Evolutionary conservation across 2,888 invertebrate genomes (phyloP), one percentile per base, ranked within the genome.

Genomic region (Abrostola tripartita): DNA sequence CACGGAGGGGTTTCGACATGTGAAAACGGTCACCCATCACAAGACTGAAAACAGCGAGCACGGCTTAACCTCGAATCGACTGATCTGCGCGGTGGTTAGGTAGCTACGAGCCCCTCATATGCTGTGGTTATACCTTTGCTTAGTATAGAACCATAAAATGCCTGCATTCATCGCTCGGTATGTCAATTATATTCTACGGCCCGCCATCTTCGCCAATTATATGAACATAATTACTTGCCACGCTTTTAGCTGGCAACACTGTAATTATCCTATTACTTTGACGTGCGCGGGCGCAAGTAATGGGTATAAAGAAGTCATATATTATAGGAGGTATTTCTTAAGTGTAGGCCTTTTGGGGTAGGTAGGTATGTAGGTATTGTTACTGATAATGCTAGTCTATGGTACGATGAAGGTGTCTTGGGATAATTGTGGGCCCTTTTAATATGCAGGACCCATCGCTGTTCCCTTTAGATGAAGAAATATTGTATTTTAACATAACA

Each of bases 231-330:
- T 77, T 77, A 69, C 59, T 56, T 53, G 63, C 65, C 68, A 68
- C 77, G 65, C 71, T 70, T 67, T 74, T 42, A 78, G 47, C 50
- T 79, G 74, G 76, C 72, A 79, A 71, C 72, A 66, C 74, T 66
- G 68, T 73, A 75, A 81, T 81, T 81, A 81, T 79, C 75, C 75
- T 76, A 78, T 81, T 81, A 81, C 54, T 56, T 51, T 70, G 72
- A 68, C 70, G 61, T 64, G 73, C 65, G 66, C 74, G 51, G 50
- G 65, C 66, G 65, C 65, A 49, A 41, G 50, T 75, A 65, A 71
- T 74, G 57, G 64, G 41, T 44, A 56, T 64, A 68, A 79, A 75
- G 72, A 74, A 80, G 78, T 72, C 60, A 74, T 74, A 77, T 66
- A 68, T 73, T 70, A 65, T 44, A 50, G 42, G n/a, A 50, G 65